phyloP scores from a whole-genome alignment of 2,888 invertebrate species.

The Phaedon cochleariae region DNA sequence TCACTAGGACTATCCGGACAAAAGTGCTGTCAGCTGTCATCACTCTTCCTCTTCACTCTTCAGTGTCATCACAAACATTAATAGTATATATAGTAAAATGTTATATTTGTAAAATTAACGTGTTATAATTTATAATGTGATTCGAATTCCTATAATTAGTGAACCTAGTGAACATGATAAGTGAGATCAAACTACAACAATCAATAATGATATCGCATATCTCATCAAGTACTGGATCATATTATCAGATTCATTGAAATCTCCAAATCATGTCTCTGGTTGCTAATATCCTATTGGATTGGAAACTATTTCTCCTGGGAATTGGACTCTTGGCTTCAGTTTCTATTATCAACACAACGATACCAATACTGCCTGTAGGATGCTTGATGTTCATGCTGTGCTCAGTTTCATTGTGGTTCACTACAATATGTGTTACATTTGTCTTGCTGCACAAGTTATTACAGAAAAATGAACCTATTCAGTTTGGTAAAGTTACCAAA shows the following conservation, averaged over 20 bases:
- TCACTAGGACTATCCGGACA: background rate
- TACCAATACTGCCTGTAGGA: conserved; percentile 42
- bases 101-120: too few relatives aligned
- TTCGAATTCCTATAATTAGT: too few relatives aligned
- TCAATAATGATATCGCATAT: background rate
- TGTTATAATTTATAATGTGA: too few relatives aligned
- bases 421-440: conserved; percentile 64
- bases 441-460: conserved; percentile 66
- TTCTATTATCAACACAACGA: conserved; percentile 35
- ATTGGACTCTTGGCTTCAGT: conserved; percentile 33
- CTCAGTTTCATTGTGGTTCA: conserved; percentile 60
- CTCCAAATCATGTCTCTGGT: background rate
- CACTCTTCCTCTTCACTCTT: too few relatives aligned
- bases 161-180: too few relatives aligned
- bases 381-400: conserved; percentile 53
- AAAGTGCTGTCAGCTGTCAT: too few relatives aligned
- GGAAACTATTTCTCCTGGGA: conserved; percentile 42
- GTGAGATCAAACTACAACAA: too few relatives aligned
- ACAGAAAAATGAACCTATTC: conserved; percentile 65
- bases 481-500: conserved; percentile 51
- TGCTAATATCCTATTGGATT: conserved; percentile 30
- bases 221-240: background rate
- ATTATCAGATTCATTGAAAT: background rate
- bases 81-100: too few relatives aligned
- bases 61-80: too few relatives aligned